Conservation (phyloP, 1,140 invertebrate species). For the Cotesia chilonis region DNA sequence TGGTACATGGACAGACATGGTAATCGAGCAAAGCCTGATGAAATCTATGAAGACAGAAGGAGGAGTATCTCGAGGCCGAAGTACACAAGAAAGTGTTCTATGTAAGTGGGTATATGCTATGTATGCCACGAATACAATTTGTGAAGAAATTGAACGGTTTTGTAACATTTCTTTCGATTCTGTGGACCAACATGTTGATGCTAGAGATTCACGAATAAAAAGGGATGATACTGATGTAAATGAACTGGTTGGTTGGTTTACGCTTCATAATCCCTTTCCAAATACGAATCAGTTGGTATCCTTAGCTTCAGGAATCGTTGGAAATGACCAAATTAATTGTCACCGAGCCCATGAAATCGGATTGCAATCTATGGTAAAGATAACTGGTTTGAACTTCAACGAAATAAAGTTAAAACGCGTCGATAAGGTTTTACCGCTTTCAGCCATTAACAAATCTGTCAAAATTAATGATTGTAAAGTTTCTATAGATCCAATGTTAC, state of each 20-base stretch:
- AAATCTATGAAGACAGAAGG: slow-evolving; percentile 50
- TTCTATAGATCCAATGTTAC: slow-evolving; percentile 51
- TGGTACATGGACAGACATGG: slow-evolving; percentile 57
- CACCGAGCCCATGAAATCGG: slow-evolving; percentile 56
- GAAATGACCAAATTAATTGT: slow-evolving; percentile 57
- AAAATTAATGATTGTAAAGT: slow-evolving; percentile 53
- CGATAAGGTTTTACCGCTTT: slow-evolving; percentile 53
- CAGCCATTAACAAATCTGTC: slow-evolving; percentile 47
- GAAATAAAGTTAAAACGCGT: slow-evolving; percentile 53
- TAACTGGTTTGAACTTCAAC: slow-evolving; percentile 44
- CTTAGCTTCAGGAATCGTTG: slow-evolving; percentile 56
- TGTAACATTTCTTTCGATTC: slow-evolving; percentile 48
- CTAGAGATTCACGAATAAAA: slow-evolving; percentile 46
- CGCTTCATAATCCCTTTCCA: slow-evolving; percentile 45
- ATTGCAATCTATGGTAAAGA: slow-evolving; percentile 40
- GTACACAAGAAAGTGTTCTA: slow-evolving; percentile 43
- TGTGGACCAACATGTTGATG: slow-evolving; percentile 54
- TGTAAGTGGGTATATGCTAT: slow-evolving; percentile 43
- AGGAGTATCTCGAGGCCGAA: slow-evolving; percentile 44
- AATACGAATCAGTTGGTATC: slow-evolving; percentile 47
- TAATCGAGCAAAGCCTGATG: slow-evolving; percentile 56
- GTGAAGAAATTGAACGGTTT: slow-evolving; percentile 47
- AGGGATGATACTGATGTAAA: slow-evolving; percentile 45
- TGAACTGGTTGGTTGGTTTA: slow-evolving; percentile 46
- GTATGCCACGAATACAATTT: slow-evolving; percentile 43